These are phyloP conservation scores for Naja naja DNA, from an alignment of 2,113 vertebrate species.

Conservation along the genomic window DNA sequence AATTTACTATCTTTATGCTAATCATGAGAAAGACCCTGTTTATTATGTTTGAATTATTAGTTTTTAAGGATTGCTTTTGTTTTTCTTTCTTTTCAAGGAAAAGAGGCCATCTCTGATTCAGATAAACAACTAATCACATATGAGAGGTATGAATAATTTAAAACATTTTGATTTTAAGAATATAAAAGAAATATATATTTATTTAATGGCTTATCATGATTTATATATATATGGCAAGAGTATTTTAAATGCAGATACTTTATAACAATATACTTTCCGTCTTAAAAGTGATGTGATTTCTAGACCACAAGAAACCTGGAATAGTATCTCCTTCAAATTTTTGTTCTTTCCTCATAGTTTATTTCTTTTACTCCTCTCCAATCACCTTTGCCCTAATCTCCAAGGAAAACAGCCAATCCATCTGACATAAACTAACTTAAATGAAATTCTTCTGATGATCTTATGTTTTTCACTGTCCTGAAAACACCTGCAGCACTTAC, in stretches of 20 bases:
- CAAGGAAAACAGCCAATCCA: background rate
- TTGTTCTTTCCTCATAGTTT: background rate
- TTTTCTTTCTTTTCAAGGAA: constrained; percentile 10
- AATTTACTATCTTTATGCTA: background rate
- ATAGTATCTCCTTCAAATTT: background rate
- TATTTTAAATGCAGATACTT: background rate
- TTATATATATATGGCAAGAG: background rate
- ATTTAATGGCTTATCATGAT: background rate
- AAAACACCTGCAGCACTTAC: background rate
- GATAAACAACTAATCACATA: background rate
- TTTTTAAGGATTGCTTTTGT: background rate
- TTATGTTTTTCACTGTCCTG: background rate
- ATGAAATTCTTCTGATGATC: background rate
- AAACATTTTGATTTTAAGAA: constrained; percentile 1
- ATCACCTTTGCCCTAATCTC: background rate
- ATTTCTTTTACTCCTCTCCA: background rate
- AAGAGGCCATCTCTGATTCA: background rate
- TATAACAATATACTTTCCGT: background rate
- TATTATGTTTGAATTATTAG: background rate
- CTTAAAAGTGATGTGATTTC: background rate
- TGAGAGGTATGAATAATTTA: constrained; percentile 46
- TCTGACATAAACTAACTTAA: background rate
- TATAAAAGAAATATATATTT: background rate
- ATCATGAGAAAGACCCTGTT: background rate
- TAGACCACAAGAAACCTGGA: background rate